Conservation (phyloP, 1,140 invertebrate species). For the Macrotrachela quadricornifera region DNA sequence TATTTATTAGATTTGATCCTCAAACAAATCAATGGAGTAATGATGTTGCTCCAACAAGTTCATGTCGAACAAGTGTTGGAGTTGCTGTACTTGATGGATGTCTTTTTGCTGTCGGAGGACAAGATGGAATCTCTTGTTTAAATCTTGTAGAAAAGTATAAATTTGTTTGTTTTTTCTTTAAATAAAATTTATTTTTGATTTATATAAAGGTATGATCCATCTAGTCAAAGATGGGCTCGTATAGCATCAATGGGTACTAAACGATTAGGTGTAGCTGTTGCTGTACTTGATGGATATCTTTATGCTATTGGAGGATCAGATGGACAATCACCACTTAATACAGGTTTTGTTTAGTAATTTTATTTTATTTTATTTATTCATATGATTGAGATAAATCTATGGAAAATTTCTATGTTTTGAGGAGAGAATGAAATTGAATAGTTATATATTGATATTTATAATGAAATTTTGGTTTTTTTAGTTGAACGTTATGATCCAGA, state of each 20-base stretch:
- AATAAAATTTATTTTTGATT: too few species aligned
- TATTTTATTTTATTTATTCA: too few species aligned
- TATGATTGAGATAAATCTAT: too few species aligned
- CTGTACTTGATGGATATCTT: constrained; percentile 74
- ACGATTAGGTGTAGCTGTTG: constrained; percentile 83
- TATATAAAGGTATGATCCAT: constrained; percentile 80
- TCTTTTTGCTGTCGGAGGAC: constrained; percentile 83
- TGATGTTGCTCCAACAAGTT: constrained; percentile 87
- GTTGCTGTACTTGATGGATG: constrained; percentile 87
- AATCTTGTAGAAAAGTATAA: constrained; percentile 43
- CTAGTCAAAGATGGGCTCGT: constrained; percentile 87
- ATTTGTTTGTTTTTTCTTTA: too few species aligned
- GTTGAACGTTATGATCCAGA: too few species aligned
- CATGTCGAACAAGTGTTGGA: constrained; percentile 84
- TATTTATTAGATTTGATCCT: too few species aligned
- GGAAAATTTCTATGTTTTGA: too few species aligned
- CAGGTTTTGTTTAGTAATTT: too few species aligned
- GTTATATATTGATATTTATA: too few species aligned
- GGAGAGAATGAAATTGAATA: too few species aligned
- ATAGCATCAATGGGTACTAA: constrained; percentile 89
- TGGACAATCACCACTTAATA: constrained; percentile 81
- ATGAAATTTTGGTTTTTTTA: too few species aligned
- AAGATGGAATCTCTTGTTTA: constrained; percentile 76
- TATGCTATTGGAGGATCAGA: constrained; percentile 94
- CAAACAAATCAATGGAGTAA: constrained; percentile 93